Evolutionary conservation across 2,888 invertebrate genomes (phyloP).

Genomic region (Trachelus troglodyta): DNA sequence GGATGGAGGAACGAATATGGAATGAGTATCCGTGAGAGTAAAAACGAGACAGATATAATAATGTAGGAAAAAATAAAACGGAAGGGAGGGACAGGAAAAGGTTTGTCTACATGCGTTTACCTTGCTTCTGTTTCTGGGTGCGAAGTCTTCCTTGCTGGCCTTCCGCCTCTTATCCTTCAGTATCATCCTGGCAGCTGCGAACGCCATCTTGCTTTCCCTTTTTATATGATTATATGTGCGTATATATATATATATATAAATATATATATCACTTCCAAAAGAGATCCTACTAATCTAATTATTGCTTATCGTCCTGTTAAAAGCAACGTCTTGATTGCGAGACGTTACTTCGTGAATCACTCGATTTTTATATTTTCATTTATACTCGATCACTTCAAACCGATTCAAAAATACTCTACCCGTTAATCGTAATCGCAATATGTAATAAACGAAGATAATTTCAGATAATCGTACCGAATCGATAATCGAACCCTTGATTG

Average conservation of each 20-base stretch:
- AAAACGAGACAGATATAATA: no score
- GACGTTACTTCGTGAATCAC: neutral
- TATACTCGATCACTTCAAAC: no score
- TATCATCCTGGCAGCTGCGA: conserved; percentile 87
- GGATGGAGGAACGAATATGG: no score
- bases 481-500: conserved; percentile 17
- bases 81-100: no score
- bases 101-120: conserved; percentile 67
- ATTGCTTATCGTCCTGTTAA: no score
- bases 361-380: conserved; percentile 3
- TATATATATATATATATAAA: neutral
- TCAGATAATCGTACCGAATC: neutral
- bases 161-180: conserved; percentile 85
- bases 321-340: neutral
- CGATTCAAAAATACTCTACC: no score
- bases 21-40: no score
- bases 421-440: neutral
- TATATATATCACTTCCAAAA: neutral
- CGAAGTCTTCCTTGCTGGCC: conserved; percentile 84
- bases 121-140: conserved; percentile 83
- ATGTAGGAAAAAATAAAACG: no score
- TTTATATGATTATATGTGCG: conserved; percentile 1
- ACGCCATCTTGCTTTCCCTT: conserved; percentile 74
- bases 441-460: neutral
- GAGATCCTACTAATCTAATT: no score